Percentiles rank a stretch among this genome's conserved stretches.
These are phyloP conservation scores for Leuciscus idus DNA, from an alignment of 2,113 vertebrate genomes.

Conservation along the genomic window DNA sequence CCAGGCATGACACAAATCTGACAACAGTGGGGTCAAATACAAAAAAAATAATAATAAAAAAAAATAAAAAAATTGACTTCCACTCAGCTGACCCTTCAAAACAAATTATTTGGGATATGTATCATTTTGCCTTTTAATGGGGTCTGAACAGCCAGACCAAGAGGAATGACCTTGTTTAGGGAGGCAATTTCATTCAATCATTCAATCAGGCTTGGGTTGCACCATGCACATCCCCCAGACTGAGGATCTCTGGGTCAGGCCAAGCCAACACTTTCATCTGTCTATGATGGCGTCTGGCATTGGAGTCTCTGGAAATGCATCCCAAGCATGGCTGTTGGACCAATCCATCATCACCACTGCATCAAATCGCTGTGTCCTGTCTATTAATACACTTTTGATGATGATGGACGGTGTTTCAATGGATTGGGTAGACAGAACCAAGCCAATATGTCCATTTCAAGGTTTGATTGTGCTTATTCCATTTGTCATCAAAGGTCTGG, in stretches of 20 bases:
- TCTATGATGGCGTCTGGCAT: neutral
- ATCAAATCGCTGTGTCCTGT: slow-evolving; percentile 34
- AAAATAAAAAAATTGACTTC: slow-evolving; percentile 56
- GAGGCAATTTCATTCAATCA: slow-evolving; percentile 41
- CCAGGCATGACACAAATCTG: slow-evolving; percentile 59
- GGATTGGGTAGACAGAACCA: neutral
- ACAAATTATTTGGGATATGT: slow-evolving; percentile 67
- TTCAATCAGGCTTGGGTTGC: slow-evolving; percentile 40
- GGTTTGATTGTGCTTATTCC: slow-evolving; percentile 20
- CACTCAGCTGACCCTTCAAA: slow-evolving; percentile 69
- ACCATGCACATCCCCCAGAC: neutral
- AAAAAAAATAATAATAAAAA: slow-evolving; percentile 52
- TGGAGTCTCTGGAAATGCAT: slow-evolving; percentile 16
- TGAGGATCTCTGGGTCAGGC: slow-evolving; percentile 13
- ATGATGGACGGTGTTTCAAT: slow-evolving; percentile 65
- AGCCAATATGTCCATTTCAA: slow-evolving; percentile 7
- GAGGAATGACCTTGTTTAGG: slow-evolving; percentile 68
- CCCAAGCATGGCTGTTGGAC: neutral
- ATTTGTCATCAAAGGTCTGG: slow-evolving; percentile 34
- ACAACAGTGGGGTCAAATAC: slow-evolving; percentile 55
- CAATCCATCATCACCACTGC: slow-evolving; percentile 31
- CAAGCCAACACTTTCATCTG: slow-evolving; percentile 17
- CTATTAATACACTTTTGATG: slow-evolving; percentile 60
- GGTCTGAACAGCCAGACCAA: slow-evolving; percentile 61
- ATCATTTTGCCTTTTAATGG: slow-evolving; percentile 68